Base-by-base conservation (phyloP, 2,797 vertebrate genomes). In the Phoebastria nigripes region DNA sequence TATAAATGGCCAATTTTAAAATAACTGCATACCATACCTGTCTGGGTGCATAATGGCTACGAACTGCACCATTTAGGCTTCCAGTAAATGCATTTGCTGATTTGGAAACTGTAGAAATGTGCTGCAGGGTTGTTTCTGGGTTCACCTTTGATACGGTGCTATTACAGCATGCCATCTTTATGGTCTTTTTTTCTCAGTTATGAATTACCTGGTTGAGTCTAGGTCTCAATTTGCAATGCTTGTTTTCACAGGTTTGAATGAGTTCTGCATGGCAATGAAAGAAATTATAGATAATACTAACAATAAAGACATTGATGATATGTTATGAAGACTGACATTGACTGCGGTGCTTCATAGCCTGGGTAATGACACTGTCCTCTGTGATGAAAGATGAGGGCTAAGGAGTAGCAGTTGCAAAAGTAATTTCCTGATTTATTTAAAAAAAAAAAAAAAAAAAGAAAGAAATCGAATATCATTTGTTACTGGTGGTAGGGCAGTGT, bases 301-400 rank as follows among this genome's bases (percentile, higher is more conserved):
- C 1, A 93, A 95, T 16, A 93, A 97, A 82, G 91, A 96, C 9
- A 19, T 95, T 1, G 55, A 44, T 6, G 89, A 8, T 52, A 74
- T 97, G 42, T 98, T 98, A 62, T 92, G 90, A 97, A 97, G 87
- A 87, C 97, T 95, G 98, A 94, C 95, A 74, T 71, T 19, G 97
- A 85, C 78, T 97, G 97, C 42, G 94, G 92, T 9, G 96, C 89
- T 91, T 82, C 19, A 47, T 97, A 84, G 95, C 95, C 79, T 97
- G 97, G 97, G 97, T 97, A 91, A 96, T 95, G 92, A 67, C 46
- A 15, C 41, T 66, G 79, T 87, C 67, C 76, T 67, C 74, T 56
- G 83, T 28, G 42, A 51, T 87, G 76, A 93, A 52, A 73, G 84
- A 89, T 82, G 93, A 83, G 63, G 28, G 52, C 31, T 18, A 33